Percentiles rank a stretch among this genome's conserved stretches.
phyloP scores from a whole-genome alignment of 1,140 invertebrate genomes.

The Epicauta chinensis region DNA sequence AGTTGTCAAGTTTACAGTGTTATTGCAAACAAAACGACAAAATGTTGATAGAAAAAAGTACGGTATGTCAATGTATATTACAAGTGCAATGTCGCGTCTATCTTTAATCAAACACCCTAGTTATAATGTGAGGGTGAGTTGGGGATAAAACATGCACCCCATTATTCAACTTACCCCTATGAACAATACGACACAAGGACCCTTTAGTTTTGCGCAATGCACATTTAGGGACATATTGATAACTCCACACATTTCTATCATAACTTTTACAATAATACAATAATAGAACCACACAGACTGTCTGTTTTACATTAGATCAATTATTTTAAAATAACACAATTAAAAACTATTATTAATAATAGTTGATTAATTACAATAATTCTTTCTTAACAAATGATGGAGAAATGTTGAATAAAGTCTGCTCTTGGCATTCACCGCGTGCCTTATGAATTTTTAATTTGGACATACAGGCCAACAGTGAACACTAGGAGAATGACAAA shows the following conservation, averaged over 20 bases:
- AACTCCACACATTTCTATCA: conserved; percentile 9
- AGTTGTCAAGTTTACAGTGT: no score
- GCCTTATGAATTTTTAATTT: conserved; percentile 74
- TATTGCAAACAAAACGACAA: no score
- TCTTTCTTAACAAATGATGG: no score
- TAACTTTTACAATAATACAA: conserved; percentile 5
- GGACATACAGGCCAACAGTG: conserved; percentile 82
- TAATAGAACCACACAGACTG: not conserved
- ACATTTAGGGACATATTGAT: conserved; percentile 13
- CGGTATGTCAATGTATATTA: no score
- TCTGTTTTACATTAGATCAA: not conserved
- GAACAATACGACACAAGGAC: conserved; percentile 6
- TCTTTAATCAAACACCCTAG: conserved; percentile 23
- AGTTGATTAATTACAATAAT: no score
- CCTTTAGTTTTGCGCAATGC: conserved; percentile 14
- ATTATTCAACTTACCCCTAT: conserved; percentile 15
- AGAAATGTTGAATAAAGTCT: conserved; percentile 55
- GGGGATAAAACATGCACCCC: conserved; percentile 31
- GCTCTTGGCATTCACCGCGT: conserved; percentile 96
- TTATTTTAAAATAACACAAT: not conserved
- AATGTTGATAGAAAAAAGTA: no score
- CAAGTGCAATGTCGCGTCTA: conserved; percentile 19
- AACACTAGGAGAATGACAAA: conserved; percentile 71
- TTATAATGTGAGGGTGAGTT: conserved; percentile 15
- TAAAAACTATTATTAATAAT: no score